Evolutionary conservation across 2,888 invertebrate genomes (phyloP).

Genomic region (Agrenia bidenticulata): DNA sequence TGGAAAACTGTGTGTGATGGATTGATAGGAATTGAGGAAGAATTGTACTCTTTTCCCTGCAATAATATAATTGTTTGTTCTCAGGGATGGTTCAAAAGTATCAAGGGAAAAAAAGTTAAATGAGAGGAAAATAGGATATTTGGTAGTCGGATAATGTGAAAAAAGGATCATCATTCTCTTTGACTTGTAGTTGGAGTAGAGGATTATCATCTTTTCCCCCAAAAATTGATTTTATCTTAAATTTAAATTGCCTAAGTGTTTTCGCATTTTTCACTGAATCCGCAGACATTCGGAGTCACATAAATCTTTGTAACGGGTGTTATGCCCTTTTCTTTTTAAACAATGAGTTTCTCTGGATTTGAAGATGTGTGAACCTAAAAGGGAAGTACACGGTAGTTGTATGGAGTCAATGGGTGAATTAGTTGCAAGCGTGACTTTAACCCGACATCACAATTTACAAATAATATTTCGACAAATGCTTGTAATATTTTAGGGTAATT

Average conservation of each 20-base stretch:
- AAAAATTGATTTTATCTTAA: constrained; percentile 10
- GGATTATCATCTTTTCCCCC: constrained; percentile 14
- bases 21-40: constrained; percentile 13
- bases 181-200: not conserved
- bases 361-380: no score
- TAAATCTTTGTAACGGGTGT: no score
- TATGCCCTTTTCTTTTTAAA: no score
- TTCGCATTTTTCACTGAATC: constrained; percentile 19
- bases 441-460: not conserved
- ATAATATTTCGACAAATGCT: constrained; percentile 6
- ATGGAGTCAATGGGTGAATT: no score
- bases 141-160: not conserved
- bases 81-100: constrained; percentile 3
- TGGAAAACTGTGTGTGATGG: not conserved
- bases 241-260: constrained; percentile 19
- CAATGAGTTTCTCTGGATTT: no score
- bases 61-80: constrained; percentile 19
- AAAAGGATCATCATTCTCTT: constrained; percentile 11
- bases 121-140: not conserved
- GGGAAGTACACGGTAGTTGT: no score
- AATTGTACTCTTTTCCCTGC: constrained; percentile 2
- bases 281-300: not conserved
- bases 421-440: not conserved
- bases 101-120: not conserved
- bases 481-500: not conserved